Evolutionary conservation across 92 coral and sea anemone genomes (phyloP), one percentile per base, ranked within the genome.

Genomic region (Muricea muricata): DNA sequence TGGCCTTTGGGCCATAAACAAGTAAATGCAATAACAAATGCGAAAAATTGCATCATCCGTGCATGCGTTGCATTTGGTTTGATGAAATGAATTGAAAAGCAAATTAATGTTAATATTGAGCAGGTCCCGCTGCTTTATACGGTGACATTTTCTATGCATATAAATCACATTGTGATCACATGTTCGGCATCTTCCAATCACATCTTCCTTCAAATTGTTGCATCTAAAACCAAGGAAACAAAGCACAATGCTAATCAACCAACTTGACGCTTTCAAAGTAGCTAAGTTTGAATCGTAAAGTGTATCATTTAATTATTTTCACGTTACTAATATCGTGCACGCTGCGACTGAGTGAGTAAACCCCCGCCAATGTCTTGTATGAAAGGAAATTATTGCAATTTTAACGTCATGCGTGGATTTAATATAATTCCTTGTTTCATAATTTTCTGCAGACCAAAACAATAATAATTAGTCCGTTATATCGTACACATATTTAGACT

Each of bases 1-100:
- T 32, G 18, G 39, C 17, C n/a, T 63, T 63, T n/a, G n/a, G n/a
- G 70, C 70, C 39, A 28, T 63, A 63, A 28, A 63, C 70, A 63
- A 25, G 39, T 23, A 63, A 63, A 63, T 32, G 6, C 70, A 10
- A 63, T 28, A 25, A 30, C 30, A 63, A 63, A n/a, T n/a, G n/a
- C 37, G 0, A 63, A 63, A 28, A 29, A 39, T 15, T 63, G 37
- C 70, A 39, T 63, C 70, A 63, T 63, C n/a, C n/a, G n/a, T n/a
- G n/a, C 37, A 32, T 63, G 37, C 37, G 39, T 63, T 15, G 39
- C 6, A 28, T 63, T 37, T 29, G n/a, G 34, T 28, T 0, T 28
- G 28, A 63, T 32, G n/a, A n/a, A 4, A 28, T 9, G 34, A 63
- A n/a, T n/a, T n/a, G 2, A 0, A 14, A 0, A 57, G 9, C 9